Conservation (phyloP, 2,797 vertebrate genomes). For the Lateolabrax maculatus region DNA sequence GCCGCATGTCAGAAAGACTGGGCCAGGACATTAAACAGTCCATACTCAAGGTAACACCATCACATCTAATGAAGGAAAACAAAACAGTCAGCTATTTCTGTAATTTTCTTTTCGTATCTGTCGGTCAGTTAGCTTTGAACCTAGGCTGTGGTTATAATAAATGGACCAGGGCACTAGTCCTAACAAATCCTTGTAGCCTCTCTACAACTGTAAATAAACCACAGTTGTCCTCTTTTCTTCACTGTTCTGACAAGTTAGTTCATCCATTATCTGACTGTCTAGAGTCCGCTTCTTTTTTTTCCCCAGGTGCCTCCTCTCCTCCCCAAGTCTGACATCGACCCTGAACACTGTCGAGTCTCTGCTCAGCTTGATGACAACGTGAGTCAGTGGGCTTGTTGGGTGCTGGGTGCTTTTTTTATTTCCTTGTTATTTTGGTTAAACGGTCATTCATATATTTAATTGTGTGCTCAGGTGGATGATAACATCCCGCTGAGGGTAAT, state of each 20-base stretch:
- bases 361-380: constrained; percentile 98
- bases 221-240: background rate
- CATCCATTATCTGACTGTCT: background rate
- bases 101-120: too few species aligned
- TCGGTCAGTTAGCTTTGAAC: background rate
- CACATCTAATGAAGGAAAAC: background rate
- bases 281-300: background rate
- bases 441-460: background rate
- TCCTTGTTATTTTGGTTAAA: background rate
- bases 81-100: background rate
- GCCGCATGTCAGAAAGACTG: constrained; percentile 96
- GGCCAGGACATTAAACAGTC: constrained; percentile 98
- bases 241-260: background rate
- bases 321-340: constrained; percentile 93
- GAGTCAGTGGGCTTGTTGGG: constrained; percentile 72
- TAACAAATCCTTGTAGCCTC: background rate
- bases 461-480: constrained; percentile 91
- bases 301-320: constrained; percentile 86
- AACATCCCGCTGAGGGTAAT: constrained; percentile 97
- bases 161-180: background rate
- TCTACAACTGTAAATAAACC: background rate
- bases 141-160: background rate
- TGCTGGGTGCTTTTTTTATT: background rate
- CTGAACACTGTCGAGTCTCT: constrained; percentile 95
- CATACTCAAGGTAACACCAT: constrained; percentile 93